Conservation (phyloP, 1,140 invertebrate species). For the Zophobas morio region DNA sequence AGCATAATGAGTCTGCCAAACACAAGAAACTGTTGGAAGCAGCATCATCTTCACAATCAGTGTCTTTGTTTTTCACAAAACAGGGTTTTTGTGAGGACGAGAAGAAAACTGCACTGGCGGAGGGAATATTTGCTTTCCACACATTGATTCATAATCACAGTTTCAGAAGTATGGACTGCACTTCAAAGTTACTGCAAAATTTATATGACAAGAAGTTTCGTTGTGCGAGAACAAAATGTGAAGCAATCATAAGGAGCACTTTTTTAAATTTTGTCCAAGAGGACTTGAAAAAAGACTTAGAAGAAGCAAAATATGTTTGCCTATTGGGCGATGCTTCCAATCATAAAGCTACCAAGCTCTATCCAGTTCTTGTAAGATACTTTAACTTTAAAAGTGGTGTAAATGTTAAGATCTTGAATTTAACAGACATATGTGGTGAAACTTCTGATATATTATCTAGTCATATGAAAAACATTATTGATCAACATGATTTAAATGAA, state of each 20-base stretch:
- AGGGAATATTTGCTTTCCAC: not conserved
- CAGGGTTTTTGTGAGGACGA: no score
- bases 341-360: conserved; percentile 44
- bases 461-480: conserved; percentile 34
- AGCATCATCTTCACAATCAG: no score
- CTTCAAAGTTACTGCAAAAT: not conserved
- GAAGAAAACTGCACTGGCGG: no score
- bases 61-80: no score
- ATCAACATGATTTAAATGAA: conserved; percentile 38
- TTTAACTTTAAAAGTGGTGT: conserved; percentile 46
- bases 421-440: conserved; percentile 45
- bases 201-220: conserved; percentile 33
- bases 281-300: not conserved
- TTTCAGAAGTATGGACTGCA: not conserved
- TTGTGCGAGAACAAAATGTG: conserved; percentile 44
- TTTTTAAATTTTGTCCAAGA: not conserved
- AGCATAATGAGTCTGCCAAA: no score
- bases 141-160: not conserved
- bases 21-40: no score
- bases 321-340: conserved; percentile 20
- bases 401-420: conserved; percentile 50
- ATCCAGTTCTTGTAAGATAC: conserved; percentile 46
- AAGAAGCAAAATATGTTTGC: not conserved
- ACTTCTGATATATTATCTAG: conserved; percentile 49
- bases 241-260: conserved; percentile 34